Conservation (phyloP, 2,113 vertebrate species). For the Furnarius figulus region DNA sequence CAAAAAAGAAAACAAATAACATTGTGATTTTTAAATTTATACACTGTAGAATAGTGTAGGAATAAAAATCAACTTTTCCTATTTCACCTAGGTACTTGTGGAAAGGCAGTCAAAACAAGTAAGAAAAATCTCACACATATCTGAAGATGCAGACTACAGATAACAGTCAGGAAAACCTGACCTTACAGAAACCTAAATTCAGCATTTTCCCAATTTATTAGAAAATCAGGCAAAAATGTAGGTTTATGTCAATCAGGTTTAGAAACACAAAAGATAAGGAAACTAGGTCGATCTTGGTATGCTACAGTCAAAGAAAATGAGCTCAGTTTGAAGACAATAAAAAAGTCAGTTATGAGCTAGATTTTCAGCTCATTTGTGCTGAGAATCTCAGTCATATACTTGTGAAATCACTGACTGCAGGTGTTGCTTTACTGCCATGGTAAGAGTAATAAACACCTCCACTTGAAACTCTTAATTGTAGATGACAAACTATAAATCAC, state of each 20-base stretch:
- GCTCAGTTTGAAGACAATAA: neutral
- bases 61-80: neutral
- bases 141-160: neutral
- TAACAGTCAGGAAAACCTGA: neutral
- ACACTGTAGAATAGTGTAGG: neutral
- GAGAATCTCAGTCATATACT: neutral
- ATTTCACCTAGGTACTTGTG: neutral
- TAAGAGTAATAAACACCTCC: neutral
- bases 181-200: neutral
- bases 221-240: neutral
- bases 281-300: neutral
- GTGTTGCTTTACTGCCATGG: neutral
- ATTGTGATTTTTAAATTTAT: neutral
- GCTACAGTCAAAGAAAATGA: neutral
- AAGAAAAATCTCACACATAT: neutral
- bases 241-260: neutral
- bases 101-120: neutral
- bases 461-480: neutral
- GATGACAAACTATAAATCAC: constrained; percentile 20
- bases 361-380: neutral
- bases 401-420: neutral
- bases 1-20: neutral
- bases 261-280: neutral
- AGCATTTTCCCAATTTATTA: neutral
- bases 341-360: neutral